Percentiles rank a stretch among this genome's conserved stretches.
Conservation (phyloP, 2,888 invertebrate genomes). For the Chydorus sphaericus region DNA sequence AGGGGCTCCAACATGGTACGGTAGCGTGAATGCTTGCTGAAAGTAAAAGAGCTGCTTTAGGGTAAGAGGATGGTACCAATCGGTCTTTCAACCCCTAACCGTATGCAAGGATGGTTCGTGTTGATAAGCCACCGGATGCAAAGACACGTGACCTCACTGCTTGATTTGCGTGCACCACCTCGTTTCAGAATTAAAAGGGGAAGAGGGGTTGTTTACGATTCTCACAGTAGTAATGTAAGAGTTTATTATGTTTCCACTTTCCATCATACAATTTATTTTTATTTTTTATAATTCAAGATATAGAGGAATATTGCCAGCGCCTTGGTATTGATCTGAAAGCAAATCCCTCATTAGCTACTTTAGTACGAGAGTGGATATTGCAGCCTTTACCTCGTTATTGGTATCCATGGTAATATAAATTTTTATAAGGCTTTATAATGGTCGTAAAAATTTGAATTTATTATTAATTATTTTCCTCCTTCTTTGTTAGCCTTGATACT, state of each 20-base stretch:
- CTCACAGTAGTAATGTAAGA: neutral
- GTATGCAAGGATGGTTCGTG: no score
- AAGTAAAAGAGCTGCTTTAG: neutral
- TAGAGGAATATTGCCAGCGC: slow-evolving; percentile 5
- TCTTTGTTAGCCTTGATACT: neutral
- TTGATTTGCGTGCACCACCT: slow-evolving; percentile 3
- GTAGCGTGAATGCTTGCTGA: neutral
- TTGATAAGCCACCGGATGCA: neutral
- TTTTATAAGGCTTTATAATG: neutral
- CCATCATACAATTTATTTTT: neutral
- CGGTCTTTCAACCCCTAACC: neutral
- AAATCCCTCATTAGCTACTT: slow-evolving; percentile 19
- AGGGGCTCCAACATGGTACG: neutral
- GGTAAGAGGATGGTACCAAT: neutral
- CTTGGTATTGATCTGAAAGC: neutral
- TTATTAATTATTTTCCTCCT: neutral
- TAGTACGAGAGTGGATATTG: slow-evolving; percentile 81
- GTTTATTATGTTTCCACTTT: neutral
- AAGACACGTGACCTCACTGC: neutral
- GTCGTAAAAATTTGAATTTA: neutral
- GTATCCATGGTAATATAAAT: slow-evolving; percentile 54
- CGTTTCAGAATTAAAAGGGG: neutral
- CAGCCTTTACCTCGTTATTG: slow-evolving; percentile 73
- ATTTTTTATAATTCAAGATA: neutral
- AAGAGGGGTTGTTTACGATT: neutral